Evolutionary conservation across 2,113 vertebrate genomes (phyloP).

Genomic region (Panthera tigris): DNA sequence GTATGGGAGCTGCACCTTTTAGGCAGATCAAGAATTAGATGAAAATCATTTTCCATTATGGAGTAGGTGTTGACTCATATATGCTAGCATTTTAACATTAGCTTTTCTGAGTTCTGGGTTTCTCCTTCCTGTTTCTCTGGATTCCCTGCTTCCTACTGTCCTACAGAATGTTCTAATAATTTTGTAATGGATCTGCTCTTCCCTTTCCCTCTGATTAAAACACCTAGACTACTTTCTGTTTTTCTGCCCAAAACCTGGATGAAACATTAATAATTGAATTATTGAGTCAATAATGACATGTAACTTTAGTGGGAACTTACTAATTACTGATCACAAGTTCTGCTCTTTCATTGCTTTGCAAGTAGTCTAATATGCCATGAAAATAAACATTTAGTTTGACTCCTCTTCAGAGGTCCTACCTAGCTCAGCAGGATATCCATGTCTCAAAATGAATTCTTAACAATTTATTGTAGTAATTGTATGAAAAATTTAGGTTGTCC

Average conservation of each 20-base stretch:
- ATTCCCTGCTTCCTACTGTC: neutral
- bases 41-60: neutral
- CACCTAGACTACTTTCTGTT: neutral
- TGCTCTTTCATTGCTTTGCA: neutral
- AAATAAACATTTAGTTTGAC: neutral
- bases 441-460: neutral
- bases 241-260: neutral
- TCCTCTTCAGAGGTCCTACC: neutral
- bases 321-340: neutral
- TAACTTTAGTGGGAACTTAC: neutral
- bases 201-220: neutral
- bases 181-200: neutral
- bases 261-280: slow-evolving; percentile 16
- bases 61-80: neutral
- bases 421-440: neutral
- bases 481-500: neutral
- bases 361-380: neutral
- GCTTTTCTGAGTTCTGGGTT: neutral
- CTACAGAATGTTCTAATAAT: neutral
- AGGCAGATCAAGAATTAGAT: neutral
- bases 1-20: neutral
- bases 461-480: neutral
- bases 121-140: neutral
- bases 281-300: neutral
- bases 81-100: neutral